A percentile compares a stretch with the other conserved stretches of the same genome.
These are phyloP conservation scores for Coenobita brevimanus DNA, from an alignment of 1,140 invertebrate species.

Conservation along the genomic window DNA sequence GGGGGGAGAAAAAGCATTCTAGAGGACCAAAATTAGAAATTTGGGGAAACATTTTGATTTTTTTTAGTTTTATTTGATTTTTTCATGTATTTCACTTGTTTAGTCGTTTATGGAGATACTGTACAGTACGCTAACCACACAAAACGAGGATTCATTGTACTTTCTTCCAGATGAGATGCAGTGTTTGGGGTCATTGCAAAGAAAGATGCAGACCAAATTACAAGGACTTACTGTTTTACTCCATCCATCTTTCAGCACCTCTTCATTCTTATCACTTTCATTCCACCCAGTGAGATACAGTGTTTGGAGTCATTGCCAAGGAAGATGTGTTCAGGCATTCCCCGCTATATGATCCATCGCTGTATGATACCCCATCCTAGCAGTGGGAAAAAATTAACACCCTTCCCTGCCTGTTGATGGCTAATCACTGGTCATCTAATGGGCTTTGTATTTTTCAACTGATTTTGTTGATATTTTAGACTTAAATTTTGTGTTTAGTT, in stretches of 20 bases:
- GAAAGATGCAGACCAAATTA: conserved; percentile 93
- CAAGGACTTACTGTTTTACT: no score
- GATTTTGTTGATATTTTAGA: conserved; percentile 93
- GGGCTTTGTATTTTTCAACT: conserved; percentile 90
- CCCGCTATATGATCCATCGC: conserved; percentile 91
- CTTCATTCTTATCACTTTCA: no score
- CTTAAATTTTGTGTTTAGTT: no score
- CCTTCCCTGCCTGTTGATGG: conserved; percentile 96
- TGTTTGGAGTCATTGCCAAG: conserved; percentile 80
- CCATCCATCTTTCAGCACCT: no score
- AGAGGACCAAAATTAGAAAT: no score
- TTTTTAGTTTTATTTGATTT: no score
- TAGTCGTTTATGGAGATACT: no score
- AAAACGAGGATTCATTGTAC: no score
- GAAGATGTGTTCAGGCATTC: conserved; percentile 93
- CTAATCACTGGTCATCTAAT: conserved; percentile 87
- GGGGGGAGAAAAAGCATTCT: no score
- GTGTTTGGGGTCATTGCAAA: conserved; percentile 80
- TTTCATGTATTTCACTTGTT: no score
- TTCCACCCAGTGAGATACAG: conserved; percentile 45
- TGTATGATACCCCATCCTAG: conserved; percentile 92
- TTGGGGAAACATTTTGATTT: no score
- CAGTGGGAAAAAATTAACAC: conserved; percentile 87
- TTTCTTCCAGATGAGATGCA: conserved; percentile 53
- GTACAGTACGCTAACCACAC: no score